Evolutionary conservation across 2,888 invertebrate genomes (phyloP).

Genomic region (Beris morrisii): DNA sequence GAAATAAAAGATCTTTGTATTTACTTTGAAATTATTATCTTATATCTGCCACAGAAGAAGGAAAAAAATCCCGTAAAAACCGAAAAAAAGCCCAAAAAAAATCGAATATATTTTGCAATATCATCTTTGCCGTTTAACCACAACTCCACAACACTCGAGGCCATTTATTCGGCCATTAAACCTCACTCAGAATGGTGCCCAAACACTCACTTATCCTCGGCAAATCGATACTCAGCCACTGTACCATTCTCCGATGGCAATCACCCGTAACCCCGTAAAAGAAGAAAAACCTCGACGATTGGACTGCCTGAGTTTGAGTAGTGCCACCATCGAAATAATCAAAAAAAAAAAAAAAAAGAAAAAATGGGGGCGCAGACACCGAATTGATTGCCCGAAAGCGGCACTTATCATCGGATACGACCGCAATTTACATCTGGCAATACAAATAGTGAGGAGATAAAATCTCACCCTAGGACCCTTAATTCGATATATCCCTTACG

Average conservation of each 20-base stretch:
- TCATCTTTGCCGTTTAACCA: constrained; percentile 16
- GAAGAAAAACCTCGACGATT: constrained; percentile 25
- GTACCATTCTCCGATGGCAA: constrained; percentile 23
- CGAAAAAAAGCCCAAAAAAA: too few relatives aligned
- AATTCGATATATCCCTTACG: constrained; percentile 36
- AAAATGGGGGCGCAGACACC: constrained; percentile 20
- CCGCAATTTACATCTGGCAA: constrained; percentile 40
- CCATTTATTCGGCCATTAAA: constrained; percentile 33
- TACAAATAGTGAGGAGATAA: constrained; percentile 34
- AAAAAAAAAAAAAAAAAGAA: too few relatives aligned
- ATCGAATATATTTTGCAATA: background rate
- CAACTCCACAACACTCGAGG: constrained; percentile 30
- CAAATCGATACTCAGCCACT: constrained; percentile 24
- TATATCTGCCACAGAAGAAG: constrained; percentile 6
- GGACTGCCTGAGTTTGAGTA: background rate
- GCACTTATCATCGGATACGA: constrained; percentile 37
- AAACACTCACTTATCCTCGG: constrained; percentile 20
- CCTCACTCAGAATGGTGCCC: constrained; percentile 26
- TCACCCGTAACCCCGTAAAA: constrained; percentile 3
- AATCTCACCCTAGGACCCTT: constrained; percentile 30
- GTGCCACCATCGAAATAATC: too few relatives aligned
- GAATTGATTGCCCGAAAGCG: constrained; percentile 39
- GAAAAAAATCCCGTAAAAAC: constrained; percentile 6
- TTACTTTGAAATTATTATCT: constrained; percentile 15
- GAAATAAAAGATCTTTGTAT: constrained; percentile 15